phyloP scores from a whole-genome alignment of 2,888 invertebrate species.

The Tachystola acroxantha region DNA sequence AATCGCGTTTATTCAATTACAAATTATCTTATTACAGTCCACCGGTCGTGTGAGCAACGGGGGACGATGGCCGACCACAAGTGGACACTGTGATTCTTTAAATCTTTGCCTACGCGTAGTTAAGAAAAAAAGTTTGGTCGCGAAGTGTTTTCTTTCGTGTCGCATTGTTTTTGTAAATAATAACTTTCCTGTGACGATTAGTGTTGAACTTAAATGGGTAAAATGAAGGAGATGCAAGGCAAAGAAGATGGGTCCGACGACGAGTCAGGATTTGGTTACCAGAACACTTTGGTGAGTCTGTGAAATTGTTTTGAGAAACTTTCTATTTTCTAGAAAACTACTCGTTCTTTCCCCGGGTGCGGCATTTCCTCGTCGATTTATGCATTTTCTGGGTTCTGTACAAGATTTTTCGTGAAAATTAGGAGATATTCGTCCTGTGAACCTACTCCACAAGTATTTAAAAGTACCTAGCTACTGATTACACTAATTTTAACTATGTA shows the following conservation, averaged over 20 bases:
- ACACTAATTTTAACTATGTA: too few relatives aligned
- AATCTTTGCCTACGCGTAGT: constrained; percentile 29
- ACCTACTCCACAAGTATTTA: too few relatives aligned
- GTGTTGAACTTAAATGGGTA: constrained; percentile 30
- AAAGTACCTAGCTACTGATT: too few relatives aligned
- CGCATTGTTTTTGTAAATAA: constrained; percentile 47
- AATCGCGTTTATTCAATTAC: constrained; percentile 70
- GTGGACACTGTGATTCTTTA: constrained; percentile 46
- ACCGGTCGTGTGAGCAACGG: constrained; percentile 37
- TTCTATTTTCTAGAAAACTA: constrained; percentile 53
- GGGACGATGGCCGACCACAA: constrained; percentile 40
- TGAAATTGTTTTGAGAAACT: constrained; percentile 27
- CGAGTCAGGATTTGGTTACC: constrained; percentile 83
- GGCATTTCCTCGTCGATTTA: constrained; percentile 19
- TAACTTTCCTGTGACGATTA: constrained; percentile 39
- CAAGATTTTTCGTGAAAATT: background rate
- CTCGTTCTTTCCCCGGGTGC: constrained; percentile 10
- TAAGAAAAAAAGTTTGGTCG: constrained; percentile 27
- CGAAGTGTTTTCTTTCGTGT: constrained; percentile 24
- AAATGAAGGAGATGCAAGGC: constrained; percentile 52
- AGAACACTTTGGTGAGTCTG: constrained; percentile 82
- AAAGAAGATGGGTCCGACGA: constrained; percentile 76
- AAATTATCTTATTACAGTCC: constrained; percentile 53
- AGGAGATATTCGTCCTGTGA: too few relatives aligned
- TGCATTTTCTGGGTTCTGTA: constrained; percentile 14